Conservation (phyloP, 2,888 invertebrate genomes). For the Ganaspis brasiliensis region DNA sequence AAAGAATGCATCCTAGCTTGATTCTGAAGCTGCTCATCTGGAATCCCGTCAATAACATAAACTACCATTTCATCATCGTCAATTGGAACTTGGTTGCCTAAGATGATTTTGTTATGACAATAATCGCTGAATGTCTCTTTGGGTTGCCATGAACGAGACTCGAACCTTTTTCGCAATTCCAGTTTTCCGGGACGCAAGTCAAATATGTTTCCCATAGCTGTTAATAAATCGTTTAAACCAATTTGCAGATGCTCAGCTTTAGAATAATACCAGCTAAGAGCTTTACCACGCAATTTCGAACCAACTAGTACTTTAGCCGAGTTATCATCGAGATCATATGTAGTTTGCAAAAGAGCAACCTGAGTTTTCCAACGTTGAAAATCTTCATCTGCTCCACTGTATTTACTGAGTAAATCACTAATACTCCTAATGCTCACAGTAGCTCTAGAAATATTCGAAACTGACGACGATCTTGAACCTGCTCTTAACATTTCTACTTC, state of each 20-base stretch:
- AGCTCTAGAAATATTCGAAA: too few relatives aligned
- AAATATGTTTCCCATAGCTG: too few relatives aligned
- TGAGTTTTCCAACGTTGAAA: constrained; percentile 21
- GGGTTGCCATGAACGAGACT: constrained; percentile 25
- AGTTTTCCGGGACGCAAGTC: too few relatives aligned
- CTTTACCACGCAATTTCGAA: constrained; percentile 36
- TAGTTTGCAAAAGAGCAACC: constrained; percentile 9
- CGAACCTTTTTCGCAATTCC: too few relatives aligned
- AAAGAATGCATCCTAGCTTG: constrained; percentile 52
- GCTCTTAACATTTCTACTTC: too few relatives aligned
- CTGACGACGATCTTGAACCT: too few relatives aligned
- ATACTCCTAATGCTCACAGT: too few relatives aligned
- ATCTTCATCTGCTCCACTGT: too few relatives aligned
- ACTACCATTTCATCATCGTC: constrained; percentile 50
- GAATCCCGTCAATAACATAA: constrained; percentile 55
- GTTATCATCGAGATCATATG: constrained; percentile 17
- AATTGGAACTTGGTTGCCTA: constrained; percentile 50
- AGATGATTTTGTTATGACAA: constrained; percentile 49
- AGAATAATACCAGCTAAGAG: constrained; percentile 50
- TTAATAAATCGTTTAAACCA: not conserved
- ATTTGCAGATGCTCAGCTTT: constrained; percentile 44
- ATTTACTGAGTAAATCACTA: too few relatives aligned
- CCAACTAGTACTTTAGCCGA: constrained; percentile 21
- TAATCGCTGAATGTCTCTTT: constrained; percentile 49
- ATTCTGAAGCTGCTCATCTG: constrained; percentile 44